phyloP scores from a whole-genome alignment of 2,797 vertebrate genomes.

The Phoeniculus purpureus region DNA sequence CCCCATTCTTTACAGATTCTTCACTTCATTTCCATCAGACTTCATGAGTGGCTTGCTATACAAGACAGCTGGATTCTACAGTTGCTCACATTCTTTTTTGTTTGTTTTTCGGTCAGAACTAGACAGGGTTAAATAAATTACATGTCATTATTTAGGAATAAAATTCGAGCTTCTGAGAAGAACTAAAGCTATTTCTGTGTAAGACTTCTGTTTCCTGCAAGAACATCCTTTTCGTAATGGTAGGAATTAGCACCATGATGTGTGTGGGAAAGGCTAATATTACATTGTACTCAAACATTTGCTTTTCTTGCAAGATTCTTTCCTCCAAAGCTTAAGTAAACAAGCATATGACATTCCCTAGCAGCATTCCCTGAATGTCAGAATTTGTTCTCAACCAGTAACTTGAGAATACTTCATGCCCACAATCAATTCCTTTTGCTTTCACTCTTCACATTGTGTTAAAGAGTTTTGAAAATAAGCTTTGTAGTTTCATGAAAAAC shows the following conservation, averaged over 20 bases:
- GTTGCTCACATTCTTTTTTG: not conserved
- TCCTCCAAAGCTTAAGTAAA: conserved; percentile 33
- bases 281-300: conserved; percentile 42
- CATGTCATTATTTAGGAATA: not conserved
- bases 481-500: not conserved
- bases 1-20: conserved; percentile 28
- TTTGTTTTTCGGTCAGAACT: conserved; percentile 21
- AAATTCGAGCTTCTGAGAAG: conserved; percentile 27
- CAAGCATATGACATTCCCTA: conserved; percentile 1
- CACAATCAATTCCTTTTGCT: not conserved
- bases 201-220: conserved; percentile 43
- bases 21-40: conserved; percentile 16
- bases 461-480: not conserved
- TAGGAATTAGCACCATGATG: not conserved
- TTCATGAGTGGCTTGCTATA: not conserved
- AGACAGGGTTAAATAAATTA: conserved; percentile 42
- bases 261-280: conserved; percentile 41
- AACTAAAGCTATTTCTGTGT: conserved; percentile 3
- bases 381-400: not conserved
- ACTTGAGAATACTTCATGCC: not conserved
- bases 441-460: not conserved
- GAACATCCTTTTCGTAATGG: not conserved
- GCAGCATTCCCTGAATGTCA: conserved; percentile 13
- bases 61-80: conserved; percentile 29
- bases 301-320: conserved; percentile 23